Base-by-base conservation (phyloP, 2,888 invertebrate genomes). In the Macrosiphum euphorbiae region DNA sequence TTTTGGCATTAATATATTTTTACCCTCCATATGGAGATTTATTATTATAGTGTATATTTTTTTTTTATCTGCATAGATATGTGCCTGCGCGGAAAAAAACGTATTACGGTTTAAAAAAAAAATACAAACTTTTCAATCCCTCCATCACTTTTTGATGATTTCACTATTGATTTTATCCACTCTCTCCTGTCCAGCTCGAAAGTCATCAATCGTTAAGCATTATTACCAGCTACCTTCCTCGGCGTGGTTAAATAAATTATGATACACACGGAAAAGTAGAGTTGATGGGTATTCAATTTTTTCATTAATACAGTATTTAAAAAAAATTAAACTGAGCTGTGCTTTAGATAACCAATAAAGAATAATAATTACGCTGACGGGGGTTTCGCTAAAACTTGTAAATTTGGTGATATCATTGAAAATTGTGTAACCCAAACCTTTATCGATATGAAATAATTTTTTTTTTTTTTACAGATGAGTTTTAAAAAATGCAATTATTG, bases 1-100 rank as follows among this genome's bases (percentile, higher is more conserved):
- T 78, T 67, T 90, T 50, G 90, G 90, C 90, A 26, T 78, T 90
- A 67, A 78, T 78, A 90, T 84, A 91, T 84, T 52, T 91, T 52
- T 50, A 78, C 78, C 47, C 50, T 90, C 84, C 52, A 20, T 13
- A 20, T 41, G 55, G 50, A 91, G 91, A 91, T 91, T 91, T 55
- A 84, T 91, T 84, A 84, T 91, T 41, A 55, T 28, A 84, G 52
- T 52, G 50, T 90, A 35, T 50, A n/a, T n/a, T n/a, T 47, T 78
- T 89, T n/a, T 89, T 78, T 78, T 90, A 78, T 90, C 89, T 61
- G 1, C 10, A 61, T 47, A 61, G 16, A 89, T 50, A 26, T 41
- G 47, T 35, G 50, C n/a, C n/a, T 24, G 35, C 50, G 24, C 8
- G 35, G 20, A 35, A 50, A 90, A 35, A 90, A 35, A 78, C 24